Evolutionary conservation across 2,888 invertebrate genomes (phyloP), one percentile per base, ranked within the genome.

Genomic region (Synanthedon myopaeformis): DNA sequence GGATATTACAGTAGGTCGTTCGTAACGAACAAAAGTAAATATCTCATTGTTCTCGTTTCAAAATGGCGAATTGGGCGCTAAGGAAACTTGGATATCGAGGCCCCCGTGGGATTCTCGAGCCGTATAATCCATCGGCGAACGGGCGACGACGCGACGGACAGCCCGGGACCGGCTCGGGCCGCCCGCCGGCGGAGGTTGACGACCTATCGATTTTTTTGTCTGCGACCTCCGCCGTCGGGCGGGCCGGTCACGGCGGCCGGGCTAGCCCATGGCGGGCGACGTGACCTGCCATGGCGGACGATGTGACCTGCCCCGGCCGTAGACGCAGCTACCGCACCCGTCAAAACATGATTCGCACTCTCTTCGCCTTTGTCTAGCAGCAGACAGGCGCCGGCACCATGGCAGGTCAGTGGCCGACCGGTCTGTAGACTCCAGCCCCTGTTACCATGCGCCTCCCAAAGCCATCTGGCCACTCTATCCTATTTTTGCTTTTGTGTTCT

Each of bases 141-240:
- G 14, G 41, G 56, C 55, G 53, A 51, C 54, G 17, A 52, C 65
- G 71, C 71, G 73, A 65, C 72, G 70, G 71, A 69, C 68, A 76
- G 74, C 74, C 77, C 77, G 74, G 76, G 72, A 65, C 71, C 69
- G 70, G 78, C 74, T 70, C 70, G 69, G 73, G 69, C 74, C 75
- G 71, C 70, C 41, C 13, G 42, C 17, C 49, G 52, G 49, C 68
- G 60, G 78, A 79, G 86, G 86, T 86, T 82, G 85, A 77, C 82
- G 86, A 86, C 85, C 86, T 87, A 87, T 87, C 78, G 86, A 87
- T 87, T 86, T 87, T 85, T 84, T 83, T 79, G 84, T 83, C 82
- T 84, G 81, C 77, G 82, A 82, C 82, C 85, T 84, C 81, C 75
- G 75, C 65, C 74, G 72, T 72, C 81, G 79, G 80, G 79, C 71